Evolutionary conservation across 2,113 vertebrate genomes (phyloP), one percentile per base, ranked within the genome.

Genomic region (Scortum barcoo): DNA sequence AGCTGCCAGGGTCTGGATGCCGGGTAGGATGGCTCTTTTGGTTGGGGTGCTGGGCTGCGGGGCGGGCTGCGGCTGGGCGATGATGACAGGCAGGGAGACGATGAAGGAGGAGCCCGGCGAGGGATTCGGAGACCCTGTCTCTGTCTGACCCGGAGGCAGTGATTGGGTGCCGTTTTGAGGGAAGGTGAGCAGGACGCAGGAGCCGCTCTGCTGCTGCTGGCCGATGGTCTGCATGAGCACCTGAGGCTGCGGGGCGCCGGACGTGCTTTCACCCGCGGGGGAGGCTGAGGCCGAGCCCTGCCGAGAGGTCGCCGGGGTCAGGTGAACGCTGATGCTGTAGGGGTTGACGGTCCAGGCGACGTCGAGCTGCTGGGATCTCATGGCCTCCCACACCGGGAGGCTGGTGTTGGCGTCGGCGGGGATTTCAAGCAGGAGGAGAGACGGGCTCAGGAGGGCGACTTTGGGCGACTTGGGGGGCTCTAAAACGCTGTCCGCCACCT

Each of bases 311-410:
- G 5, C 3, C 3, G 87, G 88, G 16, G 85, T 88, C 0, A 92
- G 7, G 2, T 73, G 73, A 14, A 91, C 26, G 1, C 33, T 63
- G 69, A 90, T 16, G 75, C 80, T 63, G 81, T 91, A 88, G 5
- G 92, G 90, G 11, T 69, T 56, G 46, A 78, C 26, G 4, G 57
- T 84, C 93, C 91, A 93, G 36, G 26, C 26, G 22, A 88, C 12
- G 5, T 77, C 57, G 2, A 84, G 72, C 53, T 87, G 76, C 42
- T 84, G 33, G 5, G 80, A 71, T 6, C 51, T 84, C 6, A 92
- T 4, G 38, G 81, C 78, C 2, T 91, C 80, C 92, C 92, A 93
- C 44, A 92, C 85, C 0, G 91, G 89, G 17, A 91, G 57, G 54
- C 60, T 84, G 78, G 40, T 78, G 86, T 87, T 66, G 50, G 44